Conservation (phyloP, 2,113 vertebrate genomes). For the Gobio gobio region DNA sequence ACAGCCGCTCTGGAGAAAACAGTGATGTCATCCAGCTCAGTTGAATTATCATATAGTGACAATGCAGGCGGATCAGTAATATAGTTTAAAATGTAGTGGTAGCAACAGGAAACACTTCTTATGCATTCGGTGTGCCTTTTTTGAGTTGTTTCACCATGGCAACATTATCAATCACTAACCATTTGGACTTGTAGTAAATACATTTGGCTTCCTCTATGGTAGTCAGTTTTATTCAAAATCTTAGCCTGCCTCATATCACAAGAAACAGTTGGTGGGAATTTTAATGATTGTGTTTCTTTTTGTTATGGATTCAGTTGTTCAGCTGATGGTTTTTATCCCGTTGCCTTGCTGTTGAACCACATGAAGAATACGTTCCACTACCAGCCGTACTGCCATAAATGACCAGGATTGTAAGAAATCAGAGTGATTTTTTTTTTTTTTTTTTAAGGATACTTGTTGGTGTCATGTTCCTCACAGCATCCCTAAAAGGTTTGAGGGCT, state of each 20-base stretch:
- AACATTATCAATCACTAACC: background rate
- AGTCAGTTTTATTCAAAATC: background rate
- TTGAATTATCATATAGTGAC: too few species aligned
- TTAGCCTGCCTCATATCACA: background rate
- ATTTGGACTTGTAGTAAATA: background rate
- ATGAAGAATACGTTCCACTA: background rate
- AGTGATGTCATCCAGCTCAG: too few species aligned
- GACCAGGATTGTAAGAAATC: background rate
- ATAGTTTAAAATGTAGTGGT: too few species aligned
- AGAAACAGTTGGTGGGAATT: background rate
- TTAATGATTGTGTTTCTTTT: slow-evolving; percentile 8
- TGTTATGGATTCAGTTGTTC: slow-evolving; percentile 21
- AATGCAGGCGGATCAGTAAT: too few species aligned
- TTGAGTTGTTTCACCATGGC: background rate
- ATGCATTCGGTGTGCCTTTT: background rate
- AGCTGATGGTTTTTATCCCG: background rate
- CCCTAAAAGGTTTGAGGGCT: background rate
- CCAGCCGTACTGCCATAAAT: background rate
- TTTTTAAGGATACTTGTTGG: background rate
- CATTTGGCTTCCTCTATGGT: background rate
- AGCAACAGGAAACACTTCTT: background rate
- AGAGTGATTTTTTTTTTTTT: background rate
- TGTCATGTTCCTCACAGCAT: background rate
- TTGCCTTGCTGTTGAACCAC: background rate
- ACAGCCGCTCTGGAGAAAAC: too few species aligned